Conservation (phyloP, 1,140 invertebrate genomes). For the Xylocopa sonorina region DNA sequence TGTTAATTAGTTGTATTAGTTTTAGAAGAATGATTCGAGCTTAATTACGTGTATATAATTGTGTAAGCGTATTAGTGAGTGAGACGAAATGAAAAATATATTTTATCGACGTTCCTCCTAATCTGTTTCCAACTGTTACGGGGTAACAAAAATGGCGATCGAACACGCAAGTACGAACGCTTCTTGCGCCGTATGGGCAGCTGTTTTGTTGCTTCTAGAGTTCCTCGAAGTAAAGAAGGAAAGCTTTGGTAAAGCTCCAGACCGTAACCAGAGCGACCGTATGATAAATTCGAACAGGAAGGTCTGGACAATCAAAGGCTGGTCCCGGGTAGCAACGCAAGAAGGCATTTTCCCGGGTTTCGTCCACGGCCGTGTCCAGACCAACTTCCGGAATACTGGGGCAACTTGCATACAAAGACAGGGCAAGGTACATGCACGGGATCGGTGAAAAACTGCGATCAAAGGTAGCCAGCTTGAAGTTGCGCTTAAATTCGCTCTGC, state of each 20-base stretch:
- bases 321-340: conserved; percentile 23
- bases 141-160: too few relatives aligned
- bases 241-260: conserved; percentile 19
- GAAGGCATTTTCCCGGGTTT: conserved; percentile 33
- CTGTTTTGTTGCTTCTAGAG: conserved; percentile 11
- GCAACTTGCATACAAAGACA: conserved; percentile 6
- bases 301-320: conserved; percentile 22
- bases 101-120: too few relatives aligned
- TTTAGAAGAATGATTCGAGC: too few relatives aligned
- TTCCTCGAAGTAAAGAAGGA: not conserved
- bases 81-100: too few relatives aligned
- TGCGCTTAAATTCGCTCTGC: not conserved
- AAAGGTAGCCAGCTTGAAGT: not conserved
- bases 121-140: too few relatives aligned
- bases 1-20: too few relatives aligned
- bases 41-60: too few relatives aligned
- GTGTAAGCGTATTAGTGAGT: too few relatives aligned
- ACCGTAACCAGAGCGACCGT: conserved; percentile 5
- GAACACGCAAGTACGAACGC: not conserved
- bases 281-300: conserved; percentile 59
- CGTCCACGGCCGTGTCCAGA: conserved; percentile 11
- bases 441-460: not conserved
- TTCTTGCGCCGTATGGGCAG: too few relatives aligned
- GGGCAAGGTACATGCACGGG: not conserved
- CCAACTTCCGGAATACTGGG: conserved; percentile 43